phyloP scores from a whole-genome alignment of 2,797 vertebrate species.

The Dermochelys coriacea region DNA sequence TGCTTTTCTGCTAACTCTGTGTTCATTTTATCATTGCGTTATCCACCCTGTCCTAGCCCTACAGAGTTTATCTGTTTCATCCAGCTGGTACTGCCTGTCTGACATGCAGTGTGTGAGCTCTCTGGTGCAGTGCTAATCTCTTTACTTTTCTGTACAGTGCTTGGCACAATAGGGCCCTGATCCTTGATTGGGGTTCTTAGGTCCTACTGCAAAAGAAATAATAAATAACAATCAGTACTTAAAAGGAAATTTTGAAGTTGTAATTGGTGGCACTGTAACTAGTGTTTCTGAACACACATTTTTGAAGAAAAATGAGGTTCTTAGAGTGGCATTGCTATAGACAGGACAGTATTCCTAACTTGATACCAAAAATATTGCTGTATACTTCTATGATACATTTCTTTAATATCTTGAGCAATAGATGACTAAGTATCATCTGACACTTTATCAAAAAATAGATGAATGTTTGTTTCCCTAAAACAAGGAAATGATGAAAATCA shows the following conservation, averaged over 20 bases:
- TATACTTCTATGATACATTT: not conserved
- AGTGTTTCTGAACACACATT: not conserved
- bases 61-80: fast-evolving
- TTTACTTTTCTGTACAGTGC: not conserved
- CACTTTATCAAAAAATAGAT: conserved; percentile 46
- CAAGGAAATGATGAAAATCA: conserved; percentile 64
- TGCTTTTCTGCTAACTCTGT: fast-evolving
- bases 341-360: not conserved
- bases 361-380: not conserved
- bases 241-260: not conserved
- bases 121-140: not conserved
- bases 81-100: not conserved
- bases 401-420: conserved; percentile 4
- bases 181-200: fast-evolving
- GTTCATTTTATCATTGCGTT: not conserved
- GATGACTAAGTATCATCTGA: conserved; percentile 73
- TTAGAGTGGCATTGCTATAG: not conserved
- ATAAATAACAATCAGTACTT: not conserved
- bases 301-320: not conserved
- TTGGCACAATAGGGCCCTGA: fast-evolving
- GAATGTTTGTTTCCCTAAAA: conserved; percentile 46
- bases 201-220: fast-evolving
- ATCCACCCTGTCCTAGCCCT: not conserved
- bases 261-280: fast-evolving
- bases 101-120: fast-evolving